Base-by-base conservation (phyloP, 2,113 vertebrate genomes). In the Microtus oregoni region DNA sequence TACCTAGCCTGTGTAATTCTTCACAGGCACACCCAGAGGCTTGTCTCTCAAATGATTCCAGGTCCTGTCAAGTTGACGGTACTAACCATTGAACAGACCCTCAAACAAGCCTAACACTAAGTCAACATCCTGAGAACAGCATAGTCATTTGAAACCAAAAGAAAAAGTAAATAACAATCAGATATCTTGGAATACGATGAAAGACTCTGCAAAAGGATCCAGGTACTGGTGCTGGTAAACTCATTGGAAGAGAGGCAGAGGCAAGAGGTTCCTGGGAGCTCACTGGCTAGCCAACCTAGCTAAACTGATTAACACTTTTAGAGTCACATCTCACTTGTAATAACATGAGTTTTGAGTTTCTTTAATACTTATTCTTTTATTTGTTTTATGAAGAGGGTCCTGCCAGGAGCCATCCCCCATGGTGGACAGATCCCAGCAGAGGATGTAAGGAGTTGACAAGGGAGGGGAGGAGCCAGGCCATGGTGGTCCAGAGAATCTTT, bases 311-410 rank as follows among this genome's bases (percentile, higher is more conserved):
- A 41, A 24, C 7, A 28, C 58, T 63, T 95, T 86, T 65, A 87
- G 32, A 89, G 79, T 75, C 73, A 86, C 7, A 70, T 76, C 72
- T 94, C 86, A 19, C 32, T 89, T 95, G 68, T 81, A 38, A 50
- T 68, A 67, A 76, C 28, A 86, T 26, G 78, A 92, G n/a, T 28
- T 28, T n/a, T 32, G 17, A 28, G 22, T 47, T 50, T 19, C 38
- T 63, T 38, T 38, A 14, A 41, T 28, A 58, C 22, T 14, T 58
- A 58, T 58, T 58, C n/a, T 7, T 61, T 61, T 63, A 26, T 41
- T 61, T 63, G 11, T 61, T 8, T 83, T 20, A 32, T 52, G 32
- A 22, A 35, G 35, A 24, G n/a, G 6, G 13, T 63, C n/a, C 17
- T 6, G 17, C 17, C 55, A 58, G 17, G 55, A 58, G 55, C 55